These are phyloP conservation scores for Mohoua ochrocephala DNA, from an alignment of 2,113 vertebrate species.

Conservation along the genomic window DNA sequence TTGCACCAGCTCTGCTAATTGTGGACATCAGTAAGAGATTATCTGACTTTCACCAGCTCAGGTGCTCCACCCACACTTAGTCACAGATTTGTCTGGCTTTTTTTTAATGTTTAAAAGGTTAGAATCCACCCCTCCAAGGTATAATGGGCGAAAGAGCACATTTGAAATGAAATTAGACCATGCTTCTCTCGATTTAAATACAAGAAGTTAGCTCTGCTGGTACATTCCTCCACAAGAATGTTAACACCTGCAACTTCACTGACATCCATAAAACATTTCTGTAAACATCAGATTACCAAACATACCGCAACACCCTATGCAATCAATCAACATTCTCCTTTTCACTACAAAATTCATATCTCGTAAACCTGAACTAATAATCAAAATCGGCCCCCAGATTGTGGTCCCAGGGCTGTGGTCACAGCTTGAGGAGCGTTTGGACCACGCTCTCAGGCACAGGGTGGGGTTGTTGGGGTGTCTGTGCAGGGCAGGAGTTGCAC, in stretches of 20 bases:
- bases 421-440: background rate
- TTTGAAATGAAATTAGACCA: background rate
- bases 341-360: background rate
- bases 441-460: background rate
- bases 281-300: background rate
- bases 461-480: background rate
- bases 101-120: background rate
- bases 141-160: background rate
- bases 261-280: background rate
- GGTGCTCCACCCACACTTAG: background rate
- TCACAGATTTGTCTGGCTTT: background rate
- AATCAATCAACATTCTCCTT: background rate
- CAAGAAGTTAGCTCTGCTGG: background rate
- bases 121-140: background rate
- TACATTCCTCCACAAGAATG: background rate
- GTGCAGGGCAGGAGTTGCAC: background rate
- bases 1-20: background rate
- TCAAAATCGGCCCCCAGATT: background rate
- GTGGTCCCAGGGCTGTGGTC: background rate
- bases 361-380: background rate
- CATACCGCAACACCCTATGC: background rate
- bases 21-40: background rate
- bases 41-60: background rate
- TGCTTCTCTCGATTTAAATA: background rate
- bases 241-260: background rate